phyloP scores from a whole-genome alignment of 2,797 vertebrate genomes.

The Alcedo atthis region DNA sequence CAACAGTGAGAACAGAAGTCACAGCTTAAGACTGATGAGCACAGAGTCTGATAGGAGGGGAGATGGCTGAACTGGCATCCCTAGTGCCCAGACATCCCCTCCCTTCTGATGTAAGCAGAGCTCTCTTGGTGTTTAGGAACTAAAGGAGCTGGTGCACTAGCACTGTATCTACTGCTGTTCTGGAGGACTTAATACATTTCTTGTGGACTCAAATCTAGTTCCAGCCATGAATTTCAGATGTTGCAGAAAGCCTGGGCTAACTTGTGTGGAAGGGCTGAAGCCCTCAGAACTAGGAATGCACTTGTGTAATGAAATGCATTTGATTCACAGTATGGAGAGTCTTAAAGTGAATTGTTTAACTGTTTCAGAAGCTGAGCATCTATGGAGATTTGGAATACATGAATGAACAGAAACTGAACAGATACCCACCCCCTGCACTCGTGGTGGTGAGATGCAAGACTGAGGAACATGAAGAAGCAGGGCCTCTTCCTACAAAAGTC shows the following conservation, averaged over 20 bases:
- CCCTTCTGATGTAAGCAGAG: not conserved
- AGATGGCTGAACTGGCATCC: not conserved
- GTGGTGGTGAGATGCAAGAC: constrained; percentile 86
- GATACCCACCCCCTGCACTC: constrained; percentile 89
- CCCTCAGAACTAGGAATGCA: not conserved
- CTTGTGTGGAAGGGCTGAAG: not conserved
- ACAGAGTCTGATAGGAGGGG: not conserved
- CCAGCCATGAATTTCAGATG: not conserved
- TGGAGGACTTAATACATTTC: not conserved
- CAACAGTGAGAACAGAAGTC: not conserved
- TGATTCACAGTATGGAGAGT: not conserved
- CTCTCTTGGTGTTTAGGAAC: not conserved
- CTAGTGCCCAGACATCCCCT: not conserved
- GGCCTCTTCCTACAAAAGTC: constrained; percentile 93
- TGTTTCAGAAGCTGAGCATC: constrained; percentile 94
- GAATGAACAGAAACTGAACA: constrained; percentile 89
- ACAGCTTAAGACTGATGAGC: not conserved
- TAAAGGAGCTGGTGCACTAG: not conserved
- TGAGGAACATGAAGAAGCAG: constrained; percentile 86
- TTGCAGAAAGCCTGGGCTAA: not conserved
- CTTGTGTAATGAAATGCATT: not conserved
- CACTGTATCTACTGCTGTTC: not conserved
- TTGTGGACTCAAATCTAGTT: not conserved
- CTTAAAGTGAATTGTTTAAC: constrained; percentile 5
- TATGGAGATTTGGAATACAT: constrained; percentile 91